Evolutionary conservation across 2,797 vertebrate species (phyloP).

Genomic region (Pachyuromys duprasi): DNA sequence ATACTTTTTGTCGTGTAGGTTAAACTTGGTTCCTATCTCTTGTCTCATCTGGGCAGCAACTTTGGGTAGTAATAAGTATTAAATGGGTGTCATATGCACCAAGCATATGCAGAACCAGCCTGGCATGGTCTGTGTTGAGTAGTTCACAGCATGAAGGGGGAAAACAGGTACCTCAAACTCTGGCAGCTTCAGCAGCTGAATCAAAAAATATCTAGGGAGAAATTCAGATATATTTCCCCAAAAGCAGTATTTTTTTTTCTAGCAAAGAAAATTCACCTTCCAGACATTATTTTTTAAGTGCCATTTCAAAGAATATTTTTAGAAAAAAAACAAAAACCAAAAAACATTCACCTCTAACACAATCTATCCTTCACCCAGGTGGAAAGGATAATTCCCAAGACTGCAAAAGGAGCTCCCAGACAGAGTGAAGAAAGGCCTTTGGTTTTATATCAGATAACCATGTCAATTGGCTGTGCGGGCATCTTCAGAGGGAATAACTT

Average conservation of each 20-base stretch:
- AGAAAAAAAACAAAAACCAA: neutral
- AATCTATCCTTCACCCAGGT: neutral
- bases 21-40: slow-evolving; percentile 22
- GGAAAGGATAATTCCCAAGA: slow-evolving; percentile 27
- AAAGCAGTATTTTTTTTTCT: neutral
- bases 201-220: slow-evolving; percentile 10
- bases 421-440: slow-evolving; percentile 47
- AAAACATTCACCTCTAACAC: neutral
- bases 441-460: slow-evolving; percentile 31
- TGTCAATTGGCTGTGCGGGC: neutral
- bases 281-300: neutral
- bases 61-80: neutral
- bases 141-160: neutral
- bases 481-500: slow-evolving; percentile 46
- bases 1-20: neutral
- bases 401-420: slow-evolving; percentile 20
- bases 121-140: neutral
- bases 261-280: slow-evolving; percentile 43
- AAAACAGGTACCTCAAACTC: neutral
- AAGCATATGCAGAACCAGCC: neutral
- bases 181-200: neutral
- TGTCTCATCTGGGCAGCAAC: neutral
- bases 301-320: neutral
- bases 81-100: neutral
- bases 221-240: neutral